A percentile compares a stretch with the other conserved stretches of the same genome.
Conservation (phyloP, 2,113 vertebrate genomes). For the Fukomys damarensis region DNA sequence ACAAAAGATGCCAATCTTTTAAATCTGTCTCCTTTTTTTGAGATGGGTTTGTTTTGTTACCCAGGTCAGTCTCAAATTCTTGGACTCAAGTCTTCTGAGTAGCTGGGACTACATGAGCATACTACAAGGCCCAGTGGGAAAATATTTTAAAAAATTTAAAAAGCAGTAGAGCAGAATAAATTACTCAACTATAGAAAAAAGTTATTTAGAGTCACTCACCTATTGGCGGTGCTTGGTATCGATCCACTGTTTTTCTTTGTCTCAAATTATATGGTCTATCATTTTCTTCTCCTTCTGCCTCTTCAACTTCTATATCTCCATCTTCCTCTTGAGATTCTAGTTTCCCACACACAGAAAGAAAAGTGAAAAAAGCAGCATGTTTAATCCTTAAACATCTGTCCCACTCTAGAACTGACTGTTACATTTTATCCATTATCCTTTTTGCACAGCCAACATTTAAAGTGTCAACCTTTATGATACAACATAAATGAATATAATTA, state of each 20-base stretch:
- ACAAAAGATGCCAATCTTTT: slow-evolving; percentile 35
- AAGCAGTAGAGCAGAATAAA: not conserved
- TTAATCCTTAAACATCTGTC: not conserved
- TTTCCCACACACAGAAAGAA: slow-evolving; percentile 36
- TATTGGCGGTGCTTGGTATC: slow-evolving; percentile 98
- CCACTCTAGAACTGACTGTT: slow-evolving; percentile 27
- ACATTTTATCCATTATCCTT: slow-evolving; percentile 49
- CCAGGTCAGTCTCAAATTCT: not conserved
- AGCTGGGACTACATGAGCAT: not conserved
- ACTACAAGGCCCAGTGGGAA: not conserved
- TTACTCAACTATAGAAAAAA: slow-evolving; percentile 17
- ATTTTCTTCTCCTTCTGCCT: slow-evolving; percentile 96
- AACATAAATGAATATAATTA: slow-evolving; percentile 44
- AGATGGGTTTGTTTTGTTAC: no score
- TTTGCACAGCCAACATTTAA: slow-evolving; percentile 12
- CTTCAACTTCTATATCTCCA: slow-evolving; percentile 97
- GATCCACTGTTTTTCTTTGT: slow-evolving; percentile 98
- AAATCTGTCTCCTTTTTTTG: not conserved
- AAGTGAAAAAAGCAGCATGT: not conserved
- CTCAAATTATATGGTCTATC: slow-evolving; percentile 97
- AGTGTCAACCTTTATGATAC: slow-evolving; percentile 16
- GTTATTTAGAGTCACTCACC: slow-evolving; percentile 85
- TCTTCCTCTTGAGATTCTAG: slow-evolving; percentile 97
- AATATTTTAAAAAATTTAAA: not conserved
- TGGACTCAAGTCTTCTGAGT: not conserved